phyloP scores from a whole-genome alignment of 2,797 vertebrate species.

The Lutjanus argentimaculatus region DNA sequence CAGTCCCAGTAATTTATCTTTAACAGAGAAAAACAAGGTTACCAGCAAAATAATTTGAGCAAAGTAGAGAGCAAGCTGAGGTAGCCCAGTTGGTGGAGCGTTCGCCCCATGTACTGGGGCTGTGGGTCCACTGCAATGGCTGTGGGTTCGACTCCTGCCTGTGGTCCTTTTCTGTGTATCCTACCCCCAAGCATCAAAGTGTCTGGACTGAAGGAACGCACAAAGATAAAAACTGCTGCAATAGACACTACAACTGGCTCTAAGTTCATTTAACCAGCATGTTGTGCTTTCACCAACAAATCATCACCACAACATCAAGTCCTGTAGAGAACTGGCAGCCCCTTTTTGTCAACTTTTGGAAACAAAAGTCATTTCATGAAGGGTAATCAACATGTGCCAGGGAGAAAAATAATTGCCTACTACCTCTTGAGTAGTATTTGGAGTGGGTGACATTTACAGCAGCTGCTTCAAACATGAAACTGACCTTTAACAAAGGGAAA shows the following conservation, averaged over 20 bases:
- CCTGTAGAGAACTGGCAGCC: neutral
- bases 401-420: neutral
- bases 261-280: conserved; percentile 27
- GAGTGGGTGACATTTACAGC: conserved; percentile 44
- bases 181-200: no score
- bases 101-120: no score
- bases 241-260: conserved; percentile 3
- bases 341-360: neutral
- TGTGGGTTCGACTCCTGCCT: no score
- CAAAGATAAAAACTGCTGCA: neutral
- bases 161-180: no score
- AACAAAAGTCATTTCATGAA: conserved; percentile 37
- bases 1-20: neutral
- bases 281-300: conserved; percentile 29
- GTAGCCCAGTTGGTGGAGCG: no score
- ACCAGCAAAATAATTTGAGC: neutral
- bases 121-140: no score
- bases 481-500: conserved; percentile 50
- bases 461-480: conserved; percentile 3
- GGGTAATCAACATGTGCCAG: conserved; percentile 3
- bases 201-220: no score
- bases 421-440: conserved; percentile 3
- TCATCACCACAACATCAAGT: neutral
- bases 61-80: no score
- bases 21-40: no score